Evolutionary conservation across 2,888 invertebrate genomes (phyloP).

Genomic region (Margaritifera margaritifera): DNA sequence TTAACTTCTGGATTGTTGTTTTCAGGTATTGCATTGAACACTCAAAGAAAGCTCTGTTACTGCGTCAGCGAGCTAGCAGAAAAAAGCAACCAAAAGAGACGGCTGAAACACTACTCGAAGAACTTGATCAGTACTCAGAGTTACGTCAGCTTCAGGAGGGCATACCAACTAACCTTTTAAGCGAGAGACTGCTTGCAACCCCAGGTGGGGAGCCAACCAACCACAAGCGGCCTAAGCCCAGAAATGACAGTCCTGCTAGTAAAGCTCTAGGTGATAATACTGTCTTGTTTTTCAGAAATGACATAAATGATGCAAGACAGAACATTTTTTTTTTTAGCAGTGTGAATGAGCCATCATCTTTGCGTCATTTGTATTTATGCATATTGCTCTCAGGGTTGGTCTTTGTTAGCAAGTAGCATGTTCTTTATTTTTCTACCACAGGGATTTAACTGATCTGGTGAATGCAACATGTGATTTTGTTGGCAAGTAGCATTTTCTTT

Average conservation of each 20-base stretch:
- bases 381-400: no score
- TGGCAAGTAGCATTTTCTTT: no score
- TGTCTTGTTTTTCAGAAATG: no score
- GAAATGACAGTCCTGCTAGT: slow-evolving; percentile 56
- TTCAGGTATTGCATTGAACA: slow-evolving; percentile 82
- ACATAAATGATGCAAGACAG: no score
- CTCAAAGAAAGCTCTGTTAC: slow-evolving; percentile 79
- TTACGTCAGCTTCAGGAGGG: neutral
- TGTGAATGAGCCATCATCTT: neutral
- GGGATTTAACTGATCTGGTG: no score
- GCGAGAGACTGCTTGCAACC: neutral
- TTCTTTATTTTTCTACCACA: no score
- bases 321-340: neutral
- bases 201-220: slow-evolving; percentile 17
- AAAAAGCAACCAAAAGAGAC: slow-evolving; percentile 80
- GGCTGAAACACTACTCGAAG: slow-evolving; percentile 80
- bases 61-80: slow-evolving; percentile 78
- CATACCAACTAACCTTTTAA: no score
- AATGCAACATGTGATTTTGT: no score
- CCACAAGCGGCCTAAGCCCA: slow-evolving; percentile 25
- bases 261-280: slow-evolving; percentile 55
- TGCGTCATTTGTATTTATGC: no score
- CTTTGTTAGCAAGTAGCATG: no score
- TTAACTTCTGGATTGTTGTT: slow-evolving; percentile 17
- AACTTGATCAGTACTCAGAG: slow-evolving; percentile 78